A percentile compares a stretch with the other conserved stretches of the same genome.
Evolutionary conservation across 2,888 invertebrate genomes (phyloP).

Genomic region (Ernsta delagoae): DNA sequence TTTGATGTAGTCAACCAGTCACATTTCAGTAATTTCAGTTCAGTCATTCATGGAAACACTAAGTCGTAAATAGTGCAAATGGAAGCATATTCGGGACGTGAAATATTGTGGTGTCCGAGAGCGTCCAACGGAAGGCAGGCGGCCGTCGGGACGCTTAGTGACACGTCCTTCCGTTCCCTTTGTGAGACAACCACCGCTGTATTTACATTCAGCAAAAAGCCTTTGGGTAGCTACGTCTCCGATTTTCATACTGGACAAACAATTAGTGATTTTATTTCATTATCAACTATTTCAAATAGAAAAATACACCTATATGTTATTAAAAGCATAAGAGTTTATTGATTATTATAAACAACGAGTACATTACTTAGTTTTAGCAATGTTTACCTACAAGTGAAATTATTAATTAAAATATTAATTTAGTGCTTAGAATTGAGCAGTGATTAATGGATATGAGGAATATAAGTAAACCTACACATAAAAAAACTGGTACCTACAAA

Average conservation of each 20-base stretch:
- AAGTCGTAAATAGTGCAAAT: constrained; percentile 16
- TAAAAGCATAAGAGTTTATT: too few relatives aligned
- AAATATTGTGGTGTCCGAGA: constrained; percentile 66
- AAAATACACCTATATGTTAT: too few relatives aligned
- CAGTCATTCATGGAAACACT: too few relatives aligned
- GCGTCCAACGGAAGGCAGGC: constrained; percentile 70
- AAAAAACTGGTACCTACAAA: too few relatives aligned
- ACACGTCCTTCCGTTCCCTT: constrained; percentile 78
- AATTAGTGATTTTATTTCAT: not conserved
- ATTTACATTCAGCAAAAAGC: constrained; percentile 15
- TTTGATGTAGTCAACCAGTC: not conserved
- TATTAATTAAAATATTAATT: too few relatives aligned
- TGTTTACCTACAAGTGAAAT: too few relatives aligned
- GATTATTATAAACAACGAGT: too few relatives aligned
- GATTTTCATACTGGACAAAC: not conserved
- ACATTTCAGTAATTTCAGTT: not conserved
- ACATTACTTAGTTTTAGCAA: too few relatives aligned
- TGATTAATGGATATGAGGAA: too few relatives aligned
- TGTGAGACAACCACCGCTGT: constrained; percentile 42
- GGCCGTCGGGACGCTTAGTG: constrained; percentile 65
- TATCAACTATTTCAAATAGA: not conserved
- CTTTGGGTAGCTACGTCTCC: not conserved
- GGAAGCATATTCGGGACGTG: constrained; percentile 48
- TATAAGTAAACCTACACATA: too few relatives aligned
- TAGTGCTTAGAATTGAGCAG: too few relatives aligned